A percentile compares a stretch with the other conserved stretches of the same genome.
Evolutionary conservation across 2,113 vertebrate species (phyloP).

Genomic region (Pachyramphus minor): DNA sequence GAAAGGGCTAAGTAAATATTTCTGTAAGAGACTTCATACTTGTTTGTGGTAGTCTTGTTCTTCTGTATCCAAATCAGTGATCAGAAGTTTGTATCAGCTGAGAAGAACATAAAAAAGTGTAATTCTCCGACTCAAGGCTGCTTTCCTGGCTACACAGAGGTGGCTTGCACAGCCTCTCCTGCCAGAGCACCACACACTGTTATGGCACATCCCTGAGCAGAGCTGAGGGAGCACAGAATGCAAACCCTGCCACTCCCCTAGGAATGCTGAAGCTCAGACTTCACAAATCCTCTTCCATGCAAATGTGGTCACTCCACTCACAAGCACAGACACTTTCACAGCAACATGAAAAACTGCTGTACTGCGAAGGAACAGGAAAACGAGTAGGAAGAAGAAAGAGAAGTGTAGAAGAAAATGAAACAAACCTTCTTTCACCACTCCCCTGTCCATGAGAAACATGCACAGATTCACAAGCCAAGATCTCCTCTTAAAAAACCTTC

Average conservation of each 20-base stretch:
- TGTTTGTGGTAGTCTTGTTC: neutral
- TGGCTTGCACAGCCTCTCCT: neutral
- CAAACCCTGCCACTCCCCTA: neutral
- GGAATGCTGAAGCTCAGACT: neutral
- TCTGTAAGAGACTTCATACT: neutral
- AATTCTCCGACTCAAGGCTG: neutral
- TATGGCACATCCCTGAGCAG: neutral
- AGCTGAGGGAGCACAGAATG: neutral
- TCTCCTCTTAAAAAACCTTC: neutral
- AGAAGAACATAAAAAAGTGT: neutral
- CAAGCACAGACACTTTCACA: neutral
- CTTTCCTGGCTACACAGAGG: neutral
- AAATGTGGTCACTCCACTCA: neutral
- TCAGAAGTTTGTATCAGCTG: neutral
- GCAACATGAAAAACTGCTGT: neutral
- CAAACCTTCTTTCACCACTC: neutral
- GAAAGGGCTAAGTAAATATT: neutral
- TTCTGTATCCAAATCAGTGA: neutral
- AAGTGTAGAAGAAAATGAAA: neutral
- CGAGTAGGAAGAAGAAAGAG: conserved; percentile 12
- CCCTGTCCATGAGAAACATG: neutral
- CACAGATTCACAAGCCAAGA: neutral
- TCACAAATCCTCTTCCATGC: neutral
- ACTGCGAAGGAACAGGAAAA: neutral
- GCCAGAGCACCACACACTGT: neutral